These are phyloP conservation scores for Dipodomys ordii DNA, from an alignment of 2,113 vertebrate genomes.

Conservation along the genomic window DNA sequence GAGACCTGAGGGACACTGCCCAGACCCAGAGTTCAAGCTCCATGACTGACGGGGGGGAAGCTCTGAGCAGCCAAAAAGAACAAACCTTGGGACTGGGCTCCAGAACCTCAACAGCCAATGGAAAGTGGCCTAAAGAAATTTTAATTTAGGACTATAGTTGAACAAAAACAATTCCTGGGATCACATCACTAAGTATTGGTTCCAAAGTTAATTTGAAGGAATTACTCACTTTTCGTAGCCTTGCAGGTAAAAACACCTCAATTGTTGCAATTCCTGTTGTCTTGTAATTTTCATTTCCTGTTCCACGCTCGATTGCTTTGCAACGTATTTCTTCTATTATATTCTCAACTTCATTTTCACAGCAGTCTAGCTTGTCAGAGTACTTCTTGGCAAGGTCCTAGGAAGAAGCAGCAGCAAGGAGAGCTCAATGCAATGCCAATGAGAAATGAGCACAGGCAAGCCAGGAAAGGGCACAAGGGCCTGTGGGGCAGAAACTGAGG, in stretches of 20 bases:
- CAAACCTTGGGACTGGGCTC: not conserved
- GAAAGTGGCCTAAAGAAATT: not conserved
- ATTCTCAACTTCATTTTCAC: conserved; percentile 85
- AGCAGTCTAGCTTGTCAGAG: conserved; percentile 86
- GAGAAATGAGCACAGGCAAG: not conserved
- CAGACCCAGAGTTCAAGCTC: no score
- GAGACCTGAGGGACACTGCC: no score
- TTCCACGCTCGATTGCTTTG: conserved; percentile 91
- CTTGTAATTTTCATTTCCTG: conserved; percentile 91
- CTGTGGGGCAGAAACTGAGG: no score
- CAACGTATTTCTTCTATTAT: conserved; percentile 92
- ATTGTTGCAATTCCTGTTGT: conserved; percentile 92
- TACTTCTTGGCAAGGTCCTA: conserved; percentile 93
- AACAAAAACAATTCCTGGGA: not conserved
- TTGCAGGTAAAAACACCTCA: conserved; percentile 91
- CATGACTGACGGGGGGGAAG: not conserved
- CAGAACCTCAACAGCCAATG: not conserved
- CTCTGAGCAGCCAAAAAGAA: no score
- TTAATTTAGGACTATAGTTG: not conserved
- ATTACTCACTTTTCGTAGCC: conserved; percentile 86
- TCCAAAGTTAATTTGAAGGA: not conserved
- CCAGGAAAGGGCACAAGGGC: rapidly evolving
- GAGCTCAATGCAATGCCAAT: not conserved
- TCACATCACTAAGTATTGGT: not conserved
- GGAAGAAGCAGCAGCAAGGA: conserved; percentile 49